These are phyloP conservation scores for Apaloderma vittatum DNA, from an alignment of 2,113 vertebrate genomes.

Conservation along the genomic window DNA sequence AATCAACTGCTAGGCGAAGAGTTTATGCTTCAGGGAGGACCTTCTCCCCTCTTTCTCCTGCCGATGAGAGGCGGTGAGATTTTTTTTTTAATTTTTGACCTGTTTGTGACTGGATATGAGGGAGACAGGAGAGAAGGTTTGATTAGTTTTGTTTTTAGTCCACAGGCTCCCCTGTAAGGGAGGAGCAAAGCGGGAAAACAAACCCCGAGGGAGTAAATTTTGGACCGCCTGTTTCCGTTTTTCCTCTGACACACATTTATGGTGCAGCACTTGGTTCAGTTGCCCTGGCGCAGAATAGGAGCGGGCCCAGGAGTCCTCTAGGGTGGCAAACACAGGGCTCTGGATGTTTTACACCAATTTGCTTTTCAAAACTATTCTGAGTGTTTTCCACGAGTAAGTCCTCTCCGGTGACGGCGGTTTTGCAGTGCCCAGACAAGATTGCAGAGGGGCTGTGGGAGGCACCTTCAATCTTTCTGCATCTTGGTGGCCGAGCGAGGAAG, in stretches of 20 bases:
- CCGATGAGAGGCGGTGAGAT: neutral
- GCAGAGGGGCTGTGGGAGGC: neutral
- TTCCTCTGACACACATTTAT: neutral
- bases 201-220: neutral
- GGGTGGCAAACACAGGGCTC: neutral
- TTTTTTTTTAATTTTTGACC: neutral
- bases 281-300: neutral
- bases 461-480: neutral
- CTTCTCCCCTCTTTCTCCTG: neutral
- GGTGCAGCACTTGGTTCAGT: neutral
- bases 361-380: neutral
- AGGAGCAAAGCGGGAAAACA: neutral
- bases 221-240: neutral
- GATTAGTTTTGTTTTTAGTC: neutral
- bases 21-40: neutral
- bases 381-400: neutral
- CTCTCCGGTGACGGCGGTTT: neutral
- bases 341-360: neutral
- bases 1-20: neutral
- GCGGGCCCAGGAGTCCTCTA: neutral
- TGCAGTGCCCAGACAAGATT: neutral
- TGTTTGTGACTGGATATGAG: neutral
- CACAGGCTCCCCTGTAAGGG: neutral
- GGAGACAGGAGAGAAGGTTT: neutral
- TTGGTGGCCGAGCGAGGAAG: neutral